Base-by-base conservation (phyloP, 2,797 vertebrate genomes). In the Otolemur crassicaudatus region DNA sequence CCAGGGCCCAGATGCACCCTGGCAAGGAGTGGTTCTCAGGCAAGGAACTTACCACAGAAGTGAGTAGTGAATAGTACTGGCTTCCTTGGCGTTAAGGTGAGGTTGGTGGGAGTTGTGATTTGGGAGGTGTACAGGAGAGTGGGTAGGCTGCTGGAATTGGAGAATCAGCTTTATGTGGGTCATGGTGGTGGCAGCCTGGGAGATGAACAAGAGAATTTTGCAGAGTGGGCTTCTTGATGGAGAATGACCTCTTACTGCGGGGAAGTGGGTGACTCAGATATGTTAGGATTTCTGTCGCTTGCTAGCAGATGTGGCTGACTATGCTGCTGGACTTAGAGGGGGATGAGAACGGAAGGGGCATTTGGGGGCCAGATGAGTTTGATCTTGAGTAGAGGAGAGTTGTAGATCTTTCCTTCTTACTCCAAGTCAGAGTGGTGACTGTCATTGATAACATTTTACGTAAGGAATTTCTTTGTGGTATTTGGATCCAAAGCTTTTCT, bases 191-290 rank as follows among this genome's bases (percentile, higher is more conserved):
- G 94, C 87, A 76, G 69, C 53, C 87, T 70, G 85, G 85, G 84
- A 85, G 89, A 29, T 46, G 91, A 91, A 69, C 65, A 58, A 87
- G 72, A 90, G 73, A 77, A 65, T 69, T 86, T 75, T 53, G 69
- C 72, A 22, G 72, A 96, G 85, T 92, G 95, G 97, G 93, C 93
- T 95, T 96, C 63, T 46, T 81, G 77, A 56, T 58, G 79, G 79
- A 94, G 82, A 91, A 87, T 94, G 96, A 96, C 97, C 97, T 96
- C 94, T 86, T 88, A 77, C 63, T 94, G 96, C 60, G 79, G 92
- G 65, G 92, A 92, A 88, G 94, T 88, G 92, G 97, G 93, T 96
- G 95, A 97, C 95, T 96, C 97, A 95, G 95, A 96, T 91, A 87
- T 94, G 80, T 93, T 94, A 87, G 96, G 76, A 91, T 91, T 77